Evolutionary conservation across 2,797 vertebrate genomes (phyloP).

Genomic region (Setipinna tenuifilis): DNA sequence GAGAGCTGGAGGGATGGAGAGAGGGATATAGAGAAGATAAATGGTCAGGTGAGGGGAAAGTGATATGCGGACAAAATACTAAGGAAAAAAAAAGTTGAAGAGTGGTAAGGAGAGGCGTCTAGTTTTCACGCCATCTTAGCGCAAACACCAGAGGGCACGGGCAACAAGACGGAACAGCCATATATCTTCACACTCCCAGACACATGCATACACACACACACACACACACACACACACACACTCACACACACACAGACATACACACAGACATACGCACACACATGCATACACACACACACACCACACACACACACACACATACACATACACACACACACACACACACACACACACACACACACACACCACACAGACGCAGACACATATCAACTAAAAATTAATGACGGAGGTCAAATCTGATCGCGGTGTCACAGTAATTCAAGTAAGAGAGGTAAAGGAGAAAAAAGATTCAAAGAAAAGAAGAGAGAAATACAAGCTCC

Average conservation of each 20-base stretch:
- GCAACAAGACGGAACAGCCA: neutral
- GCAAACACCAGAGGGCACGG: neutral
- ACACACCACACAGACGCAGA: neutral
- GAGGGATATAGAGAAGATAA: neutral
- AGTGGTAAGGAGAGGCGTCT: neutral
- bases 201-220: conserved; percentile 13
- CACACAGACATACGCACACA: neutral
- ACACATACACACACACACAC: neutral
- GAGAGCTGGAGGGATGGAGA: conserved; percentile 25
- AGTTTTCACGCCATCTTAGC: neutral
- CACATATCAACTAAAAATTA: conserved; percentile 1
- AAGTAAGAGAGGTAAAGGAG: neutral
- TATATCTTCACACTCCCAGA: conserved; percentile 55
- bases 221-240: neutral
- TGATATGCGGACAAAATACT: neutral
- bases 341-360: neutral
- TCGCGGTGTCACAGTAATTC: neutral
- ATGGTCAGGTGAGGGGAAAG: neutral
- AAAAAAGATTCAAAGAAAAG: neutral
- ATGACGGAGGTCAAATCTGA: neutral
- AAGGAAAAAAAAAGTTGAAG: neutral
- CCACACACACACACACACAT: neutral
- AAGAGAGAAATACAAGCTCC: neutral
- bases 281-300: neutral
- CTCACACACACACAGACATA: neutral